Base-by-base conservation (phyloP, 1,140 invertebrate genomes). In the Mya arenaria region DNA sequence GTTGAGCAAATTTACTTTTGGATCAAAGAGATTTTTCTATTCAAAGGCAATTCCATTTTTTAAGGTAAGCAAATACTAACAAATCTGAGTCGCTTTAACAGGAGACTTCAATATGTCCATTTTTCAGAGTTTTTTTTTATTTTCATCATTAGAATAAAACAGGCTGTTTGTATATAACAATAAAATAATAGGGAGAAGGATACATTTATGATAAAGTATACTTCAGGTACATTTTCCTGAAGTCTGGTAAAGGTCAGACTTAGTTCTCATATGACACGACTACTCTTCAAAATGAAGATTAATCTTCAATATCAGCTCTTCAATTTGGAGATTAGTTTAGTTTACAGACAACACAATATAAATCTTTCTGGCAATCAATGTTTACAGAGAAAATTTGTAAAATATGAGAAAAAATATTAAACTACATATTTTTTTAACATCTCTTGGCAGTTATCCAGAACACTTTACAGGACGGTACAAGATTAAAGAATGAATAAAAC, bases 11-110 rank as follows among this genome's bases (percentile, higher is more conserved):
- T 80, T 58, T 80, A 62, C 66, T 23, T 71, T 80, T 44, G 77
- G 77, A 80, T 80, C 77, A 80, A 80, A 80, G 77, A 69, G 77
- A 80, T 80, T 52, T 66, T 80, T 58, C 65, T 37, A 68, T 80
- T 80, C 77, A 80, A 80, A 80, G 71, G 41, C 65, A 60, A 68
- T 71, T 60, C 77, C 63, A 80, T 56, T 71, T 80, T 80, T 80
- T 80, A 65, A 80, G 71, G 77, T 66, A 68, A 60, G 66, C 65
- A 80, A 80, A 80, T 80, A 80, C 32, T 36, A 56, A 39, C n/a
- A n/a, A n/a, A n/a, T n/a, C n/a, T n/a, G n/a, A n/a, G n/a, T n/a
- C n/a, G n/a, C n/a, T n/a, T n/a, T n/a, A n/a, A n/a, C n/a, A n/a
- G n/a, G n/a, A n/a, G n/a, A n/a, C n/a, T n/a, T n/a, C n/a, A n/a